Conservation (phyloP, 1,140 invertebrate species). For the Pseudomyrmex dendroicus region DNA sequence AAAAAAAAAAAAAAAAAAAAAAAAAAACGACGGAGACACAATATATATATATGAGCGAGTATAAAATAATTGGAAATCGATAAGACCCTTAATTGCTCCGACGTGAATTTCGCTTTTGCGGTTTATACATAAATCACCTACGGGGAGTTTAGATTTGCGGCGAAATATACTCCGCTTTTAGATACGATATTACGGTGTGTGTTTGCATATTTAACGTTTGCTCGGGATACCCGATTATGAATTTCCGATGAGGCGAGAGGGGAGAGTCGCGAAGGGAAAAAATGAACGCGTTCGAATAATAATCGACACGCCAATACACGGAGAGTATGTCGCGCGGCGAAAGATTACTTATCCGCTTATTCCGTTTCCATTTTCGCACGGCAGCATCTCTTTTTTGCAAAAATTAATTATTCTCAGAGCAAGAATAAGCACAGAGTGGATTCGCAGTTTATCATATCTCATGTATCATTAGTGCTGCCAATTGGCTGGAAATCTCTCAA, state of each 20-base stretch:
- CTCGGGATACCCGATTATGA: conserved; percentile 24
- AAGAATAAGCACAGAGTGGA: too few species aligned
- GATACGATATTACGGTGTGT: conserved; percentile 18
- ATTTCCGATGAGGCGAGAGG: conserved; percentile 29
- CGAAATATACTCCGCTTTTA: too few species aligned
- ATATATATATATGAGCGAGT: neutral
- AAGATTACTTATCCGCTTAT: too few species aligned
- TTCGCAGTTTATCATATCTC: too few species aligned
- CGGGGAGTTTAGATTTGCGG: too few species aligned
- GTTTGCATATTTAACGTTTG: conserved; percentile 57
- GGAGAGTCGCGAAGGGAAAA: neutral
- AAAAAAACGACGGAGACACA: neutral
- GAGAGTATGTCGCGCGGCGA: too few species aligned
- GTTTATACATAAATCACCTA: neutral
- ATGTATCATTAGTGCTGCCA: too few species aligned
- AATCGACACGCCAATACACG: neutral
- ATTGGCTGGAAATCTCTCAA: too few species aligned
- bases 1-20: conserved; percentile 8
- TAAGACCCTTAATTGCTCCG: neutral
- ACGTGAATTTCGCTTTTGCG: neutral
- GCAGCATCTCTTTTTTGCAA: too few species aligned
- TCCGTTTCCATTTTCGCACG: too few species aligned
- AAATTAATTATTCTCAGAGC: too few species aligned
- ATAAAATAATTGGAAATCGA: conserved; percentile 21
- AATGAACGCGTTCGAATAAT: neutral